phyloP scores from a whole-genome alignment of 35 echinoderm and acorn worm genomes.

The Patiria miniata region DNA sequence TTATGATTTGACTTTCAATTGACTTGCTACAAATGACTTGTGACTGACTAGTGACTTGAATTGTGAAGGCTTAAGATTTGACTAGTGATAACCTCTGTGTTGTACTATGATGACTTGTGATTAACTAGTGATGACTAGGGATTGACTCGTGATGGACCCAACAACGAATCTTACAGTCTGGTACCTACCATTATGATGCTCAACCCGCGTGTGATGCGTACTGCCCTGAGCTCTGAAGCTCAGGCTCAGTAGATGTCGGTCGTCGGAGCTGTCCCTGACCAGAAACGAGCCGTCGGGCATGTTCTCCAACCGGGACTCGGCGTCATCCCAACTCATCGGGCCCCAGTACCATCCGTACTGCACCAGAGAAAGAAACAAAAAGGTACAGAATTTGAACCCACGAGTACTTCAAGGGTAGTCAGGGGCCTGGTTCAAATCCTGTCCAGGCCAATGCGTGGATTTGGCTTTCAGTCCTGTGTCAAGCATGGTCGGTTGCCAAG shows the following conservation, averaged over 20 bases:
- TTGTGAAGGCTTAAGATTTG: too few species aligned
- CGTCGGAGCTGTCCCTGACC: conserved; percentile 94
- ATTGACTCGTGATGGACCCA: too few species aligned
- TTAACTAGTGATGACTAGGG: too few species aligned
- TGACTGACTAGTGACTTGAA: too few species aligned
- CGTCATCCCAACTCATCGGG: conserved; percentile 99
- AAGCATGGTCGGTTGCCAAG: too few species aligned
- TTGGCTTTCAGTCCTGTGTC: too few species aligned
- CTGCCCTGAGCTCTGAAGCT: conserved; percentile 90
- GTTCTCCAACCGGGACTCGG: conserved; percentile 87
- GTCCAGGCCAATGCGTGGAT: too few species aligned
- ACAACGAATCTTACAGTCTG: too few species aligned
- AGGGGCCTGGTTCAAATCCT: neutral
- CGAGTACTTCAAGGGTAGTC: neutral
- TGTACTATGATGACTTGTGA: too few species aligned
- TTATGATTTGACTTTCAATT: too few species aligned
- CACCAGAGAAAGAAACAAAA: neutral
- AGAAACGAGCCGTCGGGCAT: conserved; percentile 98
- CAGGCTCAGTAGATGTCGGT: conserved; percentile 90
- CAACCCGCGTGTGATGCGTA: conserved; percentile 96
- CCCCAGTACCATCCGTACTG: conserved; percentile 99
- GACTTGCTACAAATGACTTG: too few species aligned
- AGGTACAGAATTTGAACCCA: neutral
- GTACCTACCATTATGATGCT: conserved; percentile 87
- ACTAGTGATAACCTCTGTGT: too few species aligned